Evolutionary conservation across 2,113 vertebrate species (phyloP).

Genomic region (Catharus bicknelli): DNA sequence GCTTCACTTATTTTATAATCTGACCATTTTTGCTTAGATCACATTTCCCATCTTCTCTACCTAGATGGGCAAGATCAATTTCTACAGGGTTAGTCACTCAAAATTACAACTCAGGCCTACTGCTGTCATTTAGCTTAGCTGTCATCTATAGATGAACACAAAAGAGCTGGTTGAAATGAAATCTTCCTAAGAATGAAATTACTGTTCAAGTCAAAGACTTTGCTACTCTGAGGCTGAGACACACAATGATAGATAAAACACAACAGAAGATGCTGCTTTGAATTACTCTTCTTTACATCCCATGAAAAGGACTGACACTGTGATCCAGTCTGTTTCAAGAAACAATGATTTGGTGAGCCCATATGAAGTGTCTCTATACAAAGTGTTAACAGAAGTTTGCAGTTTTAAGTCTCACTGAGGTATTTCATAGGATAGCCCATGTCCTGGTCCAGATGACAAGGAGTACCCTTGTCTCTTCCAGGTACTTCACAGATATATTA

Average conservation of each 20-base stretch:
- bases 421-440: neutral
- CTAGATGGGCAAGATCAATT: neutral
- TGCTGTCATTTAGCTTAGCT: neutral
- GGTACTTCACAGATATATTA: neutral
- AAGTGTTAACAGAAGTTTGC: neutral
- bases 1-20: neutral
- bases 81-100: neutral
- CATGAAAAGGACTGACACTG: neutral
- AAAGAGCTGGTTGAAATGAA: neutral
- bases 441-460: neutral
- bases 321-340: neutral
- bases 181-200: neutral
- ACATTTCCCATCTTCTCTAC: neutral
- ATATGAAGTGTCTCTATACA: neutral
- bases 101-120: neutral
- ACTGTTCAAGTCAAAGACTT: neutral
- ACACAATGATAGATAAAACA: neutral
- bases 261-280: neutral
- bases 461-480: neutral
- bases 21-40: neutral
- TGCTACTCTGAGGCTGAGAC: neutral
- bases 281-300: neutral
- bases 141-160: neutral
- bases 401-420: neutral
- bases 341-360: neutral